Conservation (phyloP, 2,797 vertebrate genomes). For the Caiman crocodilus region DNA sequence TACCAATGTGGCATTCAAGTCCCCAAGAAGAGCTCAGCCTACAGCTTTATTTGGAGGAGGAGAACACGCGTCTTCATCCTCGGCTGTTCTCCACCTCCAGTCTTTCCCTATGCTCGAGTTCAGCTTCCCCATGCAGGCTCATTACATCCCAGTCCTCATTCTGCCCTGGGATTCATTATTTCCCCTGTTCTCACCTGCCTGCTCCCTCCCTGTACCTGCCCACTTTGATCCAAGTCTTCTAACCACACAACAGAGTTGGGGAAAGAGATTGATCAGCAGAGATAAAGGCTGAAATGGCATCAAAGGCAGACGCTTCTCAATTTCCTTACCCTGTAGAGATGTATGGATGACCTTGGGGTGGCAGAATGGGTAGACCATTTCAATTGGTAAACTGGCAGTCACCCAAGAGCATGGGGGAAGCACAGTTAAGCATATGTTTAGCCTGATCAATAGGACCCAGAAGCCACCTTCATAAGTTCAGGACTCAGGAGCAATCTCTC, state of each 20-base stretch:
- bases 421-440: background rate
- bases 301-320: background rate
- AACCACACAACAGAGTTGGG: background rate
- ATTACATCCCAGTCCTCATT: background rate
- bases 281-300: background rate
- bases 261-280: background rate
- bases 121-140: background rate
- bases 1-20: background rate
- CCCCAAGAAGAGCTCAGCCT: background rate
- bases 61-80: background rate
- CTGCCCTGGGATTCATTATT: background rate
- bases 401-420: background rate
- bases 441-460: background rate
- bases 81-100: background rate
- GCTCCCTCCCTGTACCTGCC: background rate
- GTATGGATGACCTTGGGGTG: background rate
- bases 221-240: background rate
- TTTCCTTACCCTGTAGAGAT: background rate
- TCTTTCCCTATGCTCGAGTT: background rate
- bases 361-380: background rate
- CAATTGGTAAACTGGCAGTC: background rate
- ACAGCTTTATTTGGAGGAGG: background rate
- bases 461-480: background rate
- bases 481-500: background rate
- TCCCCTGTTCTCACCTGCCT: background rate